Base-by-base conservation (phyloP, 2,797 vertebrate species). In the Arctocebus calabarensis region DNA sequence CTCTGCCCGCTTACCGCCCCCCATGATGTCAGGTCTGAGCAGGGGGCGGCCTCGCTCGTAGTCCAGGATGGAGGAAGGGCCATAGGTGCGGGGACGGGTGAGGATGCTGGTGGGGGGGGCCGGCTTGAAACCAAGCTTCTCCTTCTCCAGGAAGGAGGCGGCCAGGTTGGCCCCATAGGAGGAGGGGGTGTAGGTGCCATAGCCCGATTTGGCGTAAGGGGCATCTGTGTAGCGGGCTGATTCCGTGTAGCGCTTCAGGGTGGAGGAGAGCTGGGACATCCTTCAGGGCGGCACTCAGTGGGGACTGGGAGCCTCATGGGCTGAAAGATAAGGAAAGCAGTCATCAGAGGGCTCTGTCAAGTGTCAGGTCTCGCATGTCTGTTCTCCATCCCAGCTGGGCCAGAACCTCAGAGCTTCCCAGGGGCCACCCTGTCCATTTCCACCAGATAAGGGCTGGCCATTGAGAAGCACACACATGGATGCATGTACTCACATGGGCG, bases 221-320 rank as follows among this genome's bases (percentile, higher is more conserved):
- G 98, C 97, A 98, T 99, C 99, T 16, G 98, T 94, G 59, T 98
- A 99, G 97, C 97, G 98, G 92, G 98, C 96, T 0, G 98, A 97
- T 78, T 98, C 98, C 1, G 98, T 97, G 59, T 99, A 99, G 71
- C 99, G 99, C 98, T 99, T 99, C 98, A 99, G 98, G 78, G 99
- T 99, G 98, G 99, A 99, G 97, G 99, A 99, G 95, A 99, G 98
- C 92, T 99, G 99, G 98, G 99, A 99, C 99, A 99, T 99, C 98
- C 97, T 99, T 98, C 98, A 98, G 98, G 99, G 97, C 94, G 97
- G 98, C 94, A 98, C 74, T 98, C 97, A 97, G 97, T 59, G 55
- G 96, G 97, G 92, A 96, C 98, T 98, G 98, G 98, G 98, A 98
- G 98, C 98, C 98, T 98, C 99, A 99, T 99, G 29, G 98, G 99